Percentiles rank a stretch among this genome's conserved stretches.
Conservation (phyloP, 2,888 invertebrate species). For the Laspeyria flexula region DNA sequence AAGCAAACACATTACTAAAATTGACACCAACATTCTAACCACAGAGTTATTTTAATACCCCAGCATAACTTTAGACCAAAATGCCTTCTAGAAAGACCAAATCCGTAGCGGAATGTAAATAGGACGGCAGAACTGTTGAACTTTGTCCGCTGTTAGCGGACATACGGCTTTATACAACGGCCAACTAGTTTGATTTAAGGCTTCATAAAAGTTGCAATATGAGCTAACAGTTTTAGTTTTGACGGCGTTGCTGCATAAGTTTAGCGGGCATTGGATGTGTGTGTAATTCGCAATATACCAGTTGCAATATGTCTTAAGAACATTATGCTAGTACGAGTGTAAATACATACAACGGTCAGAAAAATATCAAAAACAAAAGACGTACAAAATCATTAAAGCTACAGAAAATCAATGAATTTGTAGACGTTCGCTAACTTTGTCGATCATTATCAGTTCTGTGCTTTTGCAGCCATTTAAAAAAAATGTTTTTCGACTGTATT, state of each 20-base stretch:
- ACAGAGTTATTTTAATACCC: conserved; percentile 2
- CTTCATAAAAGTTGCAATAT: conserved; percentile 18
- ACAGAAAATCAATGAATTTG: too few relatives aligned
- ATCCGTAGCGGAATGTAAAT: conserved; percentile 53
- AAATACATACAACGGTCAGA: too few relatives aligned
- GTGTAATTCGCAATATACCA: too few relatives aligned
- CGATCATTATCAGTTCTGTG: too few relatives aligned
- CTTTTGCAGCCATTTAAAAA: too few relatives aligned
- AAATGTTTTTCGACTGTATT: too few relatives aligned
- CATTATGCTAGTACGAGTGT: too few relatives aligned
- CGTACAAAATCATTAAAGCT: too few relatives aligned
- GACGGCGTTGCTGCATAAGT: background rate
- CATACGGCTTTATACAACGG: conserved; percentile 14
- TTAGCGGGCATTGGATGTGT: background rate
- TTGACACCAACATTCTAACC: background rate
- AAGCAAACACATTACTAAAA: background rate
- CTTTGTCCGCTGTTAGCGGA: conserved; percentile 35
- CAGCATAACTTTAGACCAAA: conserved; percentile 9
- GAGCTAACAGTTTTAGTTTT: conserved; percentile 9
- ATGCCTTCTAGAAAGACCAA: conserved; percentile 36
- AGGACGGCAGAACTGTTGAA: conserved; percentile 42
- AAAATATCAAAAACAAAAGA: too few relatives aligned
- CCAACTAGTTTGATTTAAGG: conserved; percentile 31
- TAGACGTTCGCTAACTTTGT: too few relatives aligned
- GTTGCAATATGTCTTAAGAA: too few relatives aligned